Base-by-base conservation (phyloP, 2,113 vertebrate genomes). In the Sardina pilchardus region DNA sequence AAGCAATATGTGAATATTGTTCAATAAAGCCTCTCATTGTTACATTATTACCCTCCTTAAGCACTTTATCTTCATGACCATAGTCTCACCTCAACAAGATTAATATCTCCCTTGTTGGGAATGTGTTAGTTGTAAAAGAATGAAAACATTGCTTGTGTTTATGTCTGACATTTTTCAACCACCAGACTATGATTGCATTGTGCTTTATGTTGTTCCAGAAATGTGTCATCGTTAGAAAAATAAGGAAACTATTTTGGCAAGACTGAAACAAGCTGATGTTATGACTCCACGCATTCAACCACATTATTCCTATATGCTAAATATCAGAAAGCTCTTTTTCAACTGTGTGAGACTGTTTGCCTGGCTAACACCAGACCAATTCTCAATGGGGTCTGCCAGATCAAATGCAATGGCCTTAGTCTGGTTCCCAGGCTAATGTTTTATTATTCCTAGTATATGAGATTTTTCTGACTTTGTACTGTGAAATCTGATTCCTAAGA, bases 181-280 rank as follows among this genome's bases (percentile, higher is more conserved):
- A 36, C 71, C 1, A 16, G 30, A 36, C 71, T 36, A 14, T 78
- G 71, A 34, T 36, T 78, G 26, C 39, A 19, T 78, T 36, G 26
- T 12, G 71, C 39, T 78, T 17, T 16, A 78, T 2, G 30, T 36
- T 16, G 34, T 78, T 78, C 71, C 71, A 78, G 71, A 78, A 71
- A 34, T 36, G 71, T 78, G 30, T 36, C 5, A 78, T 63, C 24
- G n/a, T 78, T 78, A 30, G 30, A 34, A 78, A 71, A 36, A 34
- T 12, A 78, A 36, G 71, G 34, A 78, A 78, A 78, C 71, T 36
- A 78, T 78, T 78, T 78, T 78, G 71, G 14, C 71, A 36, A 14
- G 30, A 36, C 71, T 78, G 6, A 63, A 26, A 63, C 30, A 14
- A 16, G 53, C 16, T n/a, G n/a, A n/a, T n/a, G n/a, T n/a, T n/a